Base-by-base conservation (phyloP, 2,888 invertebrate genomes). In the Cordilura impudica region DNA sequence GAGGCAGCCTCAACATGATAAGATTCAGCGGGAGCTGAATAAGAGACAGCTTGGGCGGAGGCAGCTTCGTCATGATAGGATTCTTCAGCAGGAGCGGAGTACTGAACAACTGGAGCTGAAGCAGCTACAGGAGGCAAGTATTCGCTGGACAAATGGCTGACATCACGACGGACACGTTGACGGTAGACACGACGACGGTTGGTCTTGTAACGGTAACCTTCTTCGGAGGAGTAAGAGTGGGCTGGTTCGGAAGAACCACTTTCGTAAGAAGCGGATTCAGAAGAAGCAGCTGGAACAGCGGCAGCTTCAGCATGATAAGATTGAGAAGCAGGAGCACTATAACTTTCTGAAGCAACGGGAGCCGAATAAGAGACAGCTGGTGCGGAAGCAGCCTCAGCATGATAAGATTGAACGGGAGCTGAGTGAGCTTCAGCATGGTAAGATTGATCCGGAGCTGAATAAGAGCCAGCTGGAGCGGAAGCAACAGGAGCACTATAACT, bases 141-240 rank as follows among this genome's bases (percentile, higher is more conserved):
- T 23, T 88, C 87, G 83, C 73, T 87, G 81, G 85, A 84, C 8
- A 85, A 85, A 39, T 86, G 84, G 81, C 85, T 85, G 39, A 85
- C 86, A 81, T 84, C 88, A 83, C 88, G 87, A 82, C 87, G 87
- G n/a, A n/a, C n/a, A n/a, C n/a, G 10, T 14, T 72, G n/a, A 19
- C 39, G 45, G 58, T 74, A 71, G 58, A 83, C 81, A 58, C 81
- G 81, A 60, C 85, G 87, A 78, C 83, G 85, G 45, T 84, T 83
- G 81, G 85, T 88, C 83, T 85, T 87, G 83, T 89, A 88, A 53
- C 85, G 85, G 83, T 89, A 89, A 16, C 88, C 88, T 78, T 87
- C 87, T 39, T 63, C 72, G 45, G 87, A 76, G 4, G 88, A 87
- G 83, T 80, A 87, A 78, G 82, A 84, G 82, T 86, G 87, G 43